Conservation (phyloP, 2,888 invertebrate genomes). For the Dryobota labecula region DNA sequence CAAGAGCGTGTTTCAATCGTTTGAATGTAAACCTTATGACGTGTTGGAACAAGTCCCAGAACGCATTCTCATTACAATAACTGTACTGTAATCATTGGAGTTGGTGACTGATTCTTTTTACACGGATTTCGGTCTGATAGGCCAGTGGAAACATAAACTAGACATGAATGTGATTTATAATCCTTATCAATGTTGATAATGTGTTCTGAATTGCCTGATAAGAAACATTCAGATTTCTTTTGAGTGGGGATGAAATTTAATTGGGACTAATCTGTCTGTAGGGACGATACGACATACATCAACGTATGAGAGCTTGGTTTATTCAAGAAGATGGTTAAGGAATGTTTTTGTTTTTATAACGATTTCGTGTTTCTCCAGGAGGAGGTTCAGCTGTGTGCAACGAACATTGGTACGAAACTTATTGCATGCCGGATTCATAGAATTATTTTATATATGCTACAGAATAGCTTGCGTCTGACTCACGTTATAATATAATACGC, state of each 20-base stretch:
- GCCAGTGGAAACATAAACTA: neutral
- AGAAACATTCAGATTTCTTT: constrained; percentile 2
- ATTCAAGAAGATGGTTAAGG: neutral
- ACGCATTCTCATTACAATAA: neutral
- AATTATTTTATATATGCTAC: constrained; percentile 84
- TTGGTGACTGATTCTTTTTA: neutral
- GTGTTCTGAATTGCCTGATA: constrained; percentile 8
- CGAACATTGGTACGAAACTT: constrained; percentile 84
- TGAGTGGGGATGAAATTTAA: neutral
- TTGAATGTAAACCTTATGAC: constrained; percentile 1
- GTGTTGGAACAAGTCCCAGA: neutral
- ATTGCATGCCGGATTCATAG: constrained; percentile 85
- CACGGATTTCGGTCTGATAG: neutral
- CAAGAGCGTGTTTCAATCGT: neutral
- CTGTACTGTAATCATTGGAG: neutral
- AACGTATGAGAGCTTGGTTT: neutral
- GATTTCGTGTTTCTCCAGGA: constrained; percentile 64
- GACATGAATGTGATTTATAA: neutral
- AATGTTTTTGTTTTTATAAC: neutral
- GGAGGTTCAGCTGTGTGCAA: constrained; percentile 88
- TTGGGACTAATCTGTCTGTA: neutral
- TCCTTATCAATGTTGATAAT: constrained; percentile 23
- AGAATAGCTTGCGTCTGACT: constrained; percentile 81
- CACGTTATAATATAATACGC: constrained; percentile 73
- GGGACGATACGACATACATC: neutral